Evolutionary conservation across 2,888 invertebrate genomes (phyloP).

Genomic region (Trachelus iudaicus): DNA sequence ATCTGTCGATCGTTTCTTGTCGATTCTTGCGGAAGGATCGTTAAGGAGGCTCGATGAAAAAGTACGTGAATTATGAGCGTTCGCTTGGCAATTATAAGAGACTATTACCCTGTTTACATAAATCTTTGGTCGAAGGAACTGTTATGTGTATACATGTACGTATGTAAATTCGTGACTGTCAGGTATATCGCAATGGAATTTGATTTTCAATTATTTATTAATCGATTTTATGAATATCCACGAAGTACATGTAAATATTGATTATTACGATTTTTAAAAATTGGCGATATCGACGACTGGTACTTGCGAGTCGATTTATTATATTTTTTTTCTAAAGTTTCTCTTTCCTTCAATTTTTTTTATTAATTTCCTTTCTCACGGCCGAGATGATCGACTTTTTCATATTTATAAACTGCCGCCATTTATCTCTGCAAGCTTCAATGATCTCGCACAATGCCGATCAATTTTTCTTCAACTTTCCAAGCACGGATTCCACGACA

Average conservation of each 20-base stretch:
- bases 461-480: not conserved
- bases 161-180: not conserved
- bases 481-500: not conserved
- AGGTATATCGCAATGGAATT: not conserved
- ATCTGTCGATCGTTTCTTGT: not conserved
- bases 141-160: not conserved
- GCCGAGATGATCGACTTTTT: not conserved
- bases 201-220: not conserved
- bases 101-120: not conserved
- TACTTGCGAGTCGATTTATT: not conserved
- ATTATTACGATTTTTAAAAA: not conserved
- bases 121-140: not conserved
- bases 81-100: not conserved
- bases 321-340: not conserved
- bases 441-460: not conserved
- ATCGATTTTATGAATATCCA: not conserved
- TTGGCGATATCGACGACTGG: not conserved
- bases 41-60: not conserved
- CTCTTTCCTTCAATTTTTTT: not conserved
- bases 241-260: not conserved
- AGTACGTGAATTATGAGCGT: not conserved
- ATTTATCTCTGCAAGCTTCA: conserved; percentile 1
- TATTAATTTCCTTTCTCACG: not conserved
- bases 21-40: not conserved
- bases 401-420: not conserved